Conservation (phyloP, 2,888 invertebrate genomes). For the Leptinotarsa tumamoca region DNA sequence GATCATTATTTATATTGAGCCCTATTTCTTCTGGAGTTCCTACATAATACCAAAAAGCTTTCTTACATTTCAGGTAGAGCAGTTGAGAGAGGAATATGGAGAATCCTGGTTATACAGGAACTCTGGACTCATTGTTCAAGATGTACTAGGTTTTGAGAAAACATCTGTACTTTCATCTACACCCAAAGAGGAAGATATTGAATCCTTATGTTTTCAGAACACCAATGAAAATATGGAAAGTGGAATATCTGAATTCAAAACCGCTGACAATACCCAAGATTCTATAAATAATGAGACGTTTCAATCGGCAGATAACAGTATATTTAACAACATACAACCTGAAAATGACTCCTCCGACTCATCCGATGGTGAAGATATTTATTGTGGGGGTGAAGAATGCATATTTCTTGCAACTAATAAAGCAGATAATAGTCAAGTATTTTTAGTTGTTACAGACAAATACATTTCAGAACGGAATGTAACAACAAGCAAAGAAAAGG, state of each 20-base stretch:
- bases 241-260: slow-evolving; percentile 31
- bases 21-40: too few species aligned
- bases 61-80: slow-evolving; percentile 64
- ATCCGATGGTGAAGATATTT: slow-evolving; percentile 57
- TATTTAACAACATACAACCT: slow-evolving; percentile 5
- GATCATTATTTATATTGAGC: too few species aligned
- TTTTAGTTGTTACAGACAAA: slow-evolving; percentile 61
- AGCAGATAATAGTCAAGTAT: slow-evolving; percentile 60
- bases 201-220: slow-evolving; percentile 30
- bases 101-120: slow-evolving; percentile 71
- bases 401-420: slow-evolving; percentile 60
- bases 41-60: too few species aligned
- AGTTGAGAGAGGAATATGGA: slow-evolving; percentile 71
- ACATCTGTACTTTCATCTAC: slow-evolving; percentile 50
- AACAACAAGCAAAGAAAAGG: slow-evolving; percentile 58
- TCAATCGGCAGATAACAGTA: slow-evolving; percentile 21
- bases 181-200: slow-evolving; percentile 37
- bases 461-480: slow-evolving; percentile 62
- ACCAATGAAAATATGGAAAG: slow-evolving; percentile 14
- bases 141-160: slow-evolving; percentile 69
- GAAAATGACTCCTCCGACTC: slow-evolving; percentile 43
- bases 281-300: slow-evolving; percentile 23
- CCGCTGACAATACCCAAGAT: slow-evolving; percentile 29
- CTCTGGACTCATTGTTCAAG: slow-evolving; percentile 67
- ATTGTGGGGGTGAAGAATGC: slow-evolving; percentile 61